phyloP scores from a whole-genome alignment of 2,888 invertebrate genomes.

The Campoletis raptor region DNA sequence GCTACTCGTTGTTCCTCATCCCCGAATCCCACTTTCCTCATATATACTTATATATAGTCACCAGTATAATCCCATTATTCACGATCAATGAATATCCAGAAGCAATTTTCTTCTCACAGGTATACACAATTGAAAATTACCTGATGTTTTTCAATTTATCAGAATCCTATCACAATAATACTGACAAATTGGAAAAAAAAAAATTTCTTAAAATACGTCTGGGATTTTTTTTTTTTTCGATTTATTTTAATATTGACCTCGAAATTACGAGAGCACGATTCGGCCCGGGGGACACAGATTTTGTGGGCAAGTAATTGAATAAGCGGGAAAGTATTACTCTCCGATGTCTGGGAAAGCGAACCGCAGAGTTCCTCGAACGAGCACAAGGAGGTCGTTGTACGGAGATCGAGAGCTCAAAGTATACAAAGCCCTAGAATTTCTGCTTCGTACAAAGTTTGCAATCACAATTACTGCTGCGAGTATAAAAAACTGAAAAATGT shows the following conservation, averaged over 20 bases:
- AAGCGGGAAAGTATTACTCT: slow-evolving; percentile 57
- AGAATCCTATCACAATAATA: not conserved
- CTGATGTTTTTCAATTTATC: not conserved
- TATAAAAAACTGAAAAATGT: not conserved
- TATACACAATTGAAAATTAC: not conserved
- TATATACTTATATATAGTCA: not conserved
- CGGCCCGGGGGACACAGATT: slow-evolving; percentile 45
- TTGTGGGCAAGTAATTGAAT: slow-evolving; percentile 61
- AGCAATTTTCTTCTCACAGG: not conserved
- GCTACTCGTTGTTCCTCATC: slow-evolving; percentile 14
- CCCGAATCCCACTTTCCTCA: slow-evolving; percentile 63
- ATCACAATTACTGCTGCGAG: not conserved
- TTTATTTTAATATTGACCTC: slow-evolving; percentile 2
- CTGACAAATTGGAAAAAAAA: not conserved
- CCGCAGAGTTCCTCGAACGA: slow-evolving; percentile 36
- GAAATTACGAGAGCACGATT: slow-evolving; percentile 27
- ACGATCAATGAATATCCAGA: slow-evolving; percentile 8
- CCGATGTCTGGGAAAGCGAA: slow-evolving; percentile 40
- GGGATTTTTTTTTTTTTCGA: not conserved
- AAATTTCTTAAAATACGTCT: not conserved
- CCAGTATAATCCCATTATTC: not conserved
- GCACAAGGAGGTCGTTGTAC: slow-evolving; percentile 51
- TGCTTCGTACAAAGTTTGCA: not conserved
- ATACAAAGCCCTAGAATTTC: slow-evolving; percentile 27
- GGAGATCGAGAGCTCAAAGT: slow-evolving; percentile 42